phyloP scores from a whole-genome alignment of 2,888 invertebrate species.

The Phragmatobia fuliginosa region DNA sequence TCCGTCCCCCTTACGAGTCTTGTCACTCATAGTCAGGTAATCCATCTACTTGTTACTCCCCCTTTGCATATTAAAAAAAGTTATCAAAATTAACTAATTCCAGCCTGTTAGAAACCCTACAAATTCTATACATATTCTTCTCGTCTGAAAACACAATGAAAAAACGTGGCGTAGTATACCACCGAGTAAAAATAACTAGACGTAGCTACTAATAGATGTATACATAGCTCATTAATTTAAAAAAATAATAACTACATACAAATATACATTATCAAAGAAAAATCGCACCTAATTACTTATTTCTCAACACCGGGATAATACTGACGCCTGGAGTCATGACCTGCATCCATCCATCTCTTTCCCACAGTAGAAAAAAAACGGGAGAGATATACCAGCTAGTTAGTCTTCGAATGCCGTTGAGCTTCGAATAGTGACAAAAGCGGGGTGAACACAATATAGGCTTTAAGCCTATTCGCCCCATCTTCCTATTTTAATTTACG shows the following conservation, averaged over 20 bases:
- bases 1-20: too few species aligned
- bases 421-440: conserved; percentile 74
- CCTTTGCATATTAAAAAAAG: too few species aligned
- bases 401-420: conserved; percentile 69
- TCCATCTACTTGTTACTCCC: too few species aligned
- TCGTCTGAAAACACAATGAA: conserved; percentile 9
- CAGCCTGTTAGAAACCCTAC: not conserved
- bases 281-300: conserved; percentile 83
- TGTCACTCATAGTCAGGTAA: too few species aligned
- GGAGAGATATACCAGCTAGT: conserved; percentile 70
- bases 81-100: not conserved
- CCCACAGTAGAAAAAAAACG: conserved; percentile 30
- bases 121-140: conserved; percentile 9
- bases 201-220: conserved; percentile 15
- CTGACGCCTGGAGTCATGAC: conserved; percentile 71
- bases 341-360: conserved; percentile 49
- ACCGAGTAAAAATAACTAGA: conserved; percentile 13
- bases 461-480: conserved; percentile 82
- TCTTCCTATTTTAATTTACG: conserved; percentile 87
- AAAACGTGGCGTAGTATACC: not conserved
- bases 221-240: conserved; percentile 46
- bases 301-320: conserved; percentile 71
- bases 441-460: conserved; percentile 70
- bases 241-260: conserved; percentile 50
- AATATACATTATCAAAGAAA: conserved; percentile 59